phyloP scores from a whole-genome alignment of 1,140 invertebrate species.

The Atta cephalotes region DNA sequence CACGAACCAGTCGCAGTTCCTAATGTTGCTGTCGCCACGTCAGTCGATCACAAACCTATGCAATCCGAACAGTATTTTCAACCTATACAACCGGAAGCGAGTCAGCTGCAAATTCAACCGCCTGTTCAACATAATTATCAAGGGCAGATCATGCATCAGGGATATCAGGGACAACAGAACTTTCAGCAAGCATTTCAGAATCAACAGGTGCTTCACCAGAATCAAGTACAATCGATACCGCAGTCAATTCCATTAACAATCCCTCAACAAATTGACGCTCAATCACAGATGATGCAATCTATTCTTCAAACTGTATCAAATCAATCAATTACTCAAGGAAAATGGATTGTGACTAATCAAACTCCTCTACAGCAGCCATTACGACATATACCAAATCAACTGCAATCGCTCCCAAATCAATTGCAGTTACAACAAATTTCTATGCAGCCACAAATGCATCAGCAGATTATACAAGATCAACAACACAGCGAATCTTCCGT shows the following conservation, averaged over 20 bases:
- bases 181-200: slow-evolving; percentile 64
- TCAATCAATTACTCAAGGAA: slow-evolving; percentile 70
- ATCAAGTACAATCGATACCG: slow-evolving; percentile 69
- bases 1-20: slow-evolving; percentile 72
- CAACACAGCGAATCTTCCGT: slow-evolving; percentile 66
- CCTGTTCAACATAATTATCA: slow-evolving; percentile 77
- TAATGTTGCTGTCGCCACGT: slow-evolving; percentile 39
- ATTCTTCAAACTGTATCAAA: slow-evolving; percentile 73
- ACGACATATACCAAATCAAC: slow-evolving; percentile 77
- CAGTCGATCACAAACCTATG: slow-evolving; percentile 67
- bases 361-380: slow-evolving; percentile 74
- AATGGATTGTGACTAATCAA: slow-evolving; percentile 79
- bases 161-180: slow-evolving; percentile 73
- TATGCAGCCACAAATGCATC: slow-evolving; percentile 74
- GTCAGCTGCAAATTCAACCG: slow-evolving; percentile 71
- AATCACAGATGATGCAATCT: slow-evolving; percentile 74
- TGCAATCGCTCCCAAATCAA: slow-evolving; percentile 73
- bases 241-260: slow-evolving; percentile 72
- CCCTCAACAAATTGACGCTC: slow-evolving; percentile 72
- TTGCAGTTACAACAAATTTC: slow-evolving; percentile 74
- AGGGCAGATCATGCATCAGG: slow-evolving; percentile 64
- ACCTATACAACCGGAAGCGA: slow-evolving; percentile 81
- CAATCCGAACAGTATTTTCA: slow-evolving; percentile 84
- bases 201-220: slow-evolving; percentile 45
- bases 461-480: slow-evolving; percentile 75